Evolutionary conservation across 2,113 vertebrate genomes (phyloP), one percentile per base, ranked within the genome.

Genomic region (Origma solitaria): DNA sequence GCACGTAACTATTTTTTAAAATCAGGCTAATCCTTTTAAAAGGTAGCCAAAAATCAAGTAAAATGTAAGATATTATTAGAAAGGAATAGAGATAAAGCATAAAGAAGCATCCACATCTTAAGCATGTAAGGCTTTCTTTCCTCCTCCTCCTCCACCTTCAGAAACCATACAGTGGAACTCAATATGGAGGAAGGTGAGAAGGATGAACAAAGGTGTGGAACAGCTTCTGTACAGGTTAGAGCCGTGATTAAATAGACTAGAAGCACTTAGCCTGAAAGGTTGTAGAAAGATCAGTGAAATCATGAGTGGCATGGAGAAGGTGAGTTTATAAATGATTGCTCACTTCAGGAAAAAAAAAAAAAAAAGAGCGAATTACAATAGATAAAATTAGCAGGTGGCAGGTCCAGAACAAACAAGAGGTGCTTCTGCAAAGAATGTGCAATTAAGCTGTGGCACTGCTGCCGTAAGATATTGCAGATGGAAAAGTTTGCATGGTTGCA

Each of bases 321-420:
- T 77, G 54, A 96, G 88, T 90, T 90, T 90, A 37, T 44, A 77
- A 73, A 90, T 73, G 54, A 96, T 77, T 92, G 50, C 45, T 92
- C 62, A 45, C 5, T 77, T 82, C 35, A 70, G 18, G 3, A 21
- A 66, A 19, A 50, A 61, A 85, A 47, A 47, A 38, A 50, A 33
- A 38, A 45, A 40, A 9, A 31, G 35, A 16, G 6, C 15, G 16
- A n/a, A 24, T 66, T 71, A 51, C 70, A 66, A 70, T 42, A 81
- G 71, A 86, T 56, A 78, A 91, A 92, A 72, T 88, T 77, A 93
- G 47, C 80, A 83, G 28, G 51, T 90, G 82, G 24, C 58, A 83
- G 64, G 30, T 35, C 56, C 72, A 83, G 82, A 92, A 83, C n/a
- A 90, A 95, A 45, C n/a, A 85, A 93, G 80, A 83, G 68, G 22